Percentiles rank a stretch among this genome's conserved stretches.
Conservation (phyloP, 2,888 invertebrate genomes). For the Trachelus troglodyta region DNA sequence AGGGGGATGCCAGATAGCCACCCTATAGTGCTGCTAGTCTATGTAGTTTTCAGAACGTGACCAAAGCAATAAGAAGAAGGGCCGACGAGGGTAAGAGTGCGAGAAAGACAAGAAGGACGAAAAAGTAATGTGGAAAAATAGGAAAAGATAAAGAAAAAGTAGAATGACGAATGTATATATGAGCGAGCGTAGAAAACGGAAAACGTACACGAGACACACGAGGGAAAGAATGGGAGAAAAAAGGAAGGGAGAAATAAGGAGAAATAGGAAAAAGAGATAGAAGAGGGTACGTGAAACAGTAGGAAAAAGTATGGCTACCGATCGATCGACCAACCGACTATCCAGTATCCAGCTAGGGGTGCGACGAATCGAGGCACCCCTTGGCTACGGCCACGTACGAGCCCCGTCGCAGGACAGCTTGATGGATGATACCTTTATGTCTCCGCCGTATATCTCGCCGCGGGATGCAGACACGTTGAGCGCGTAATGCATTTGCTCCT, state of each 20-base stretch:
- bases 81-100: no score
- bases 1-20: no score
- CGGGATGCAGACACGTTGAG: conserved; percentile 4
- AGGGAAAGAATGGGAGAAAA: conserved; percentile 8
- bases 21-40: no score
- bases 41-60: no score
- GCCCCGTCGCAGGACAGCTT: conserved; percentile 21
- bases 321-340: conserved; percentile 5
- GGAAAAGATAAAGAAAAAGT: no score
- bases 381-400: neutral
- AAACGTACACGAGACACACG: neutral
- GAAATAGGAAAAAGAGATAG: conserved; percentile 16
- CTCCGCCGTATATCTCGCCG: conserved; percentile 12
- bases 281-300: conserved; percentile 10
- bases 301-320: conserved; percentile 9
- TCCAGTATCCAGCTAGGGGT: conserved; percentile 1
- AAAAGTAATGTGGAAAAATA: no score
- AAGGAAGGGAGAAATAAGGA: neutral
- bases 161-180: neutral
- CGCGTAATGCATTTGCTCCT: conserved; percentile 3
- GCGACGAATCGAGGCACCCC: neutral
- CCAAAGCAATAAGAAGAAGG: no score
- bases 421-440: conserved; percentile 44
- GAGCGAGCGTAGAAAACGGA: neutral
- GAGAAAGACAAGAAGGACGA: no score